A percentile compares a stretch with the other conserved stretches of the same genome.
These are phyloP conservation scores for Meta bourneti DNA, from an alignment of 2,888 invertebrate genomes.

Conservation along the genomic window DNA sequence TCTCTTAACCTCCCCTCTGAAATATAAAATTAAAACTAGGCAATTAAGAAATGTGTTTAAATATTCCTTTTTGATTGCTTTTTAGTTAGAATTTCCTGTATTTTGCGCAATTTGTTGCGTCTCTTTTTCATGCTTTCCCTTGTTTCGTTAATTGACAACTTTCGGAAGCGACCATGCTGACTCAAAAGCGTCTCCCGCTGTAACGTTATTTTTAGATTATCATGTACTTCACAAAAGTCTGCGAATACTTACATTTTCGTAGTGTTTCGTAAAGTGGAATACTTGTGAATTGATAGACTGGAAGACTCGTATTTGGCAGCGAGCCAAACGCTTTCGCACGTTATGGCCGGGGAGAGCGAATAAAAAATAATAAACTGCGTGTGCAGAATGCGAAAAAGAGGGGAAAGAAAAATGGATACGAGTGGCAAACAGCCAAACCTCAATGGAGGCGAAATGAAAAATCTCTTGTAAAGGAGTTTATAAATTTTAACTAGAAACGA, in stretches of 20 bases:
- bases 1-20: too few relatives aligned
- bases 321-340: slow-evolving; percentile 42
- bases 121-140: background rate
- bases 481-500: slow-evolving; percentile 30
- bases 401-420: slow-evolving; percentile 35
- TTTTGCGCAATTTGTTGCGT: background rate
- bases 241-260: slow-evolving; percentile 40
- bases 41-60: too few relatives aligned
- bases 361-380: slow-evolving; percentile 4
- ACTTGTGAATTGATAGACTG: slow-evolving; percentile 52
- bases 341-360: slow-evolving; percentile 4
- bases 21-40: too few relatives aligned
- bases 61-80: too few relatives aligned
- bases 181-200: background rate
- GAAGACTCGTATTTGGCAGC: slow-evolving; percentile 49
- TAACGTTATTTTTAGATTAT: slow-evolving; percentile 42
- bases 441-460: slow-evolving; percentile 30
- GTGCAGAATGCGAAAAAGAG: background rate
- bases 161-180: background rate
- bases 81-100: too few relatives aligned
- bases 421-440: slow-evolving; percentile 46
- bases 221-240: slow-evolving; percentile 7
- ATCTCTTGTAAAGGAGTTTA: slow-evolving; percentile 5
- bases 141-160: background rate
- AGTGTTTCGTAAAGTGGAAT: slow-evolving; percentile 48